phyloP scores from a whole-genome alignment of 2,113 vertebrate species.

The Oxygymnocypris stewartii region DNA sequence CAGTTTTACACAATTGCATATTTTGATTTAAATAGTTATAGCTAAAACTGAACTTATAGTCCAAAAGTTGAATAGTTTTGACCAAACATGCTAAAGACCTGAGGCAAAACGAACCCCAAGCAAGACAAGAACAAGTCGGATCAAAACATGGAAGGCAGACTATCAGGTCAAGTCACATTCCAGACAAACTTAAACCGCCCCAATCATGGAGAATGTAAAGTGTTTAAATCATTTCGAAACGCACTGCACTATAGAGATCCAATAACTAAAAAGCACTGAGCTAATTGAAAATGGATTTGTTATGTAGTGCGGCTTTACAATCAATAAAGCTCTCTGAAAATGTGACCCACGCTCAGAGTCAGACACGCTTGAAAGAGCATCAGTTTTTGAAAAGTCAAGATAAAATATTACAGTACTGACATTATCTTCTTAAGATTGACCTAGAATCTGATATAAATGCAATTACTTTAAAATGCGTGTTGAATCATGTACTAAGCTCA shows the following conservation, averaged over 20 bases:
- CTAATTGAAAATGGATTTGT: conserved; percentile 26
- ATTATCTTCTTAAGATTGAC: too few species aligned
- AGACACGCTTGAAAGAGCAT: neutral
- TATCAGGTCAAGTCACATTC: neutral
- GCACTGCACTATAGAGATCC: neutral
- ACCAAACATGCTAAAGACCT: neutral
- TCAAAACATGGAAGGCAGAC: neutral
- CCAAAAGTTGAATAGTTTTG: neutral
- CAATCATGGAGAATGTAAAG: too few species aligned
- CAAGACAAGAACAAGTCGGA: neutral
- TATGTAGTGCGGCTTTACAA: conserved; percentile 22
- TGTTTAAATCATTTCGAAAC: neutral
- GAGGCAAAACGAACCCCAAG: neutral
- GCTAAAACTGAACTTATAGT: neutral
- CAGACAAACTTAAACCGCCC: neutral
- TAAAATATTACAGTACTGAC: neutral
- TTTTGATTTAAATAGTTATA: neutral
- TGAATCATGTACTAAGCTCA: neutral
- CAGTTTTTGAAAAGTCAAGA: neutral
- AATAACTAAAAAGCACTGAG: conserved; percentile 6
- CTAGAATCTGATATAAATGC: too few species aligned
- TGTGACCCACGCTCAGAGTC: neutral
- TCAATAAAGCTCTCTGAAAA: conserved; percentile 26
- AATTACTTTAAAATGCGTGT: neutral
- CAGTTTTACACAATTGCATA: neutral